phyloP scores from a whole-genome alignment of 2,888 invertebrate species.

The Drosophila macrospina region DNA sequence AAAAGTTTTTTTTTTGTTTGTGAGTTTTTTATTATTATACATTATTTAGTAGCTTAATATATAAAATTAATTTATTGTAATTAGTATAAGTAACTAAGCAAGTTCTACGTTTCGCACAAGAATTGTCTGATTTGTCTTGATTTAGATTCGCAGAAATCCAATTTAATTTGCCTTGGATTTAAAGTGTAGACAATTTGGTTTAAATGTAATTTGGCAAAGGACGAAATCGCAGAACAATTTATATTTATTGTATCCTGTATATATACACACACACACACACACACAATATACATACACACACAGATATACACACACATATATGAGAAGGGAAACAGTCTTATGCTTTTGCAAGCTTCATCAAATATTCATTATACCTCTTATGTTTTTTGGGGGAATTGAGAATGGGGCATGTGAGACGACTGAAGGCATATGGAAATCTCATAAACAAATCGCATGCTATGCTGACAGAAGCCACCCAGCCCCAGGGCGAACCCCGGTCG shows the following conservation, averaged over 20 bases:
- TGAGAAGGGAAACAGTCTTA: neutral
- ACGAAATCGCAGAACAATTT: constrained; percentile 39
- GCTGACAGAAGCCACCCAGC: constrained; percentile 48
- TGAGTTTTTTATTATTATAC: neutral
- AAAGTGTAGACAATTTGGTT: constrained; percentile 11
- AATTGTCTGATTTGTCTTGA: neutral
- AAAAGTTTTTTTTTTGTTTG: neutral
- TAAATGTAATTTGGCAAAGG: constrained; percentile 1
- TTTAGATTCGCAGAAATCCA: constrained; percentile 2
- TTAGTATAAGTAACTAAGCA: too few relatives aligned
- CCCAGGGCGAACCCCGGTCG: constrained; percentile 7
- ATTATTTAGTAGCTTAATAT: neutral
- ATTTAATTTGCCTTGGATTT: constrained; percentile 12
- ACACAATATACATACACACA: too few relatives aligned
- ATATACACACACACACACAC: too few relatives aligned
- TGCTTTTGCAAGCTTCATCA: constrained; percentile 41
- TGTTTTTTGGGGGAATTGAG: neutral
- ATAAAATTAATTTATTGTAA: neutral
- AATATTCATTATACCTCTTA: constrained; percentile 50
- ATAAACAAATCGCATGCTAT: constrained; percentile 57
- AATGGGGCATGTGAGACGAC: neutral
- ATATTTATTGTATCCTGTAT: constrained; percentile 27
- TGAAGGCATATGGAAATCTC: constrained; percentile 54
- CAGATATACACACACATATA: too few relatives aligned
- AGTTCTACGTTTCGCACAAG: neutral